phyloP scores from a whole-genome alignment of 1,140 invertebrate species.

The Zaprionus nigranus region DNA sequence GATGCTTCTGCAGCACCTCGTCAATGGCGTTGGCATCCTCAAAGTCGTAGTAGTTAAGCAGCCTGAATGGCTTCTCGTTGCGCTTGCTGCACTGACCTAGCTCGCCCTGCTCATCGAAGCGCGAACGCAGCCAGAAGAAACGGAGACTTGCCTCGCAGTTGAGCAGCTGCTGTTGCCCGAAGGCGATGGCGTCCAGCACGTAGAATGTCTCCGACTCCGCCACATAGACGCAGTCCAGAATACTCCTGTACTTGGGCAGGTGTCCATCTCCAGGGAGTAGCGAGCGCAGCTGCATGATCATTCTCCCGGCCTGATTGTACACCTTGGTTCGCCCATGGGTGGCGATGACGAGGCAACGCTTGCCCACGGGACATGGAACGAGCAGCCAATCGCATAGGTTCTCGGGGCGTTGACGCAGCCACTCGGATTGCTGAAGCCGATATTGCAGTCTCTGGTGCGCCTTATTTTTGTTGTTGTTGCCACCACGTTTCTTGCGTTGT shows the following conservation, averaged over 20 bases:
- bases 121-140: slow-evolving; percentile 75
- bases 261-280: slow-evolving; percentile 90
- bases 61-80: slow-evolving; percentile 59
- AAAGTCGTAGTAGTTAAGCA: slow-evolving; percentile 64
- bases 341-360: slow-evolving; percentile 91
- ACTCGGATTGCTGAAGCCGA: slow-evolving; percentile 90
- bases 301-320: slow-evolving; percentile 89
- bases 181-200: slow-evolving; percentile 92
- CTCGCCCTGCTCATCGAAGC: slow-evolving; percentile 61
- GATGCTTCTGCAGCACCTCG: slow-evolving; percentile 57
- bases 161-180: slow-evolving; percentile 91
- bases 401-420: slow-evolving; percentile 93
- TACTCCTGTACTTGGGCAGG: slow-evolving; percentile 71
- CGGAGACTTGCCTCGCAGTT: slow-evolving; percentile 89
- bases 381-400: slow-evolving; percentile 92
- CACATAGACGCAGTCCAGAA: slow-evolving; percentile 93
- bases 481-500: slow-evolving; percentile 9
- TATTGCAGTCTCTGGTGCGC: slow-evolving; percentile 7
- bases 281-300: slow-evolving; percentile 87
- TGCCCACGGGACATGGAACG: slow-evolving; percentile 92
- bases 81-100: slow-evolving; percentile 30
- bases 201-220: slow-evolving; percentile 88
- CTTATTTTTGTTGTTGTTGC: slow-evolving; percentile 25
- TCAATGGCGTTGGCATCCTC: slow-evolving; percentile 54
- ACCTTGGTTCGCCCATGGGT: slow-evolving; percentile 89